Conservation (phyloP, 2,113 vertebrate species). For the Coptodon bakossiorum region DNA sequence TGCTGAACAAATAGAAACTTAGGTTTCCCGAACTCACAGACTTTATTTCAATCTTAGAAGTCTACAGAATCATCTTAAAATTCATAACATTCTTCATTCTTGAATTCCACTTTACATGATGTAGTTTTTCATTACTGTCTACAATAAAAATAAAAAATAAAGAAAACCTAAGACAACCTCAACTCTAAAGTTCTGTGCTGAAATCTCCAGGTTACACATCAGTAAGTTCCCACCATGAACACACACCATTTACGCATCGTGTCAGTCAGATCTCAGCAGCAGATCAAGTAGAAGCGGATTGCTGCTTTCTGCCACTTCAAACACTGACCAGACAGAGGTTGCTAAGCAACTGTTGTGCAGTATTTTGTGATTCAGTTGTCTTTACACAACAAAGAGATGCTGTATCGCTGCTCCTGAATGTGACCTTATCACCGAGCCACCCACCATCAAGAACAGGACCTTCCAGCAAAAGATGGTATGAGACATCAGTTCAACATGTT, state of each 20-base stretch:
- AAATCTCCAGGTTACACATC: background rate
- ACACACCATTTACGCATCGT: background rate
- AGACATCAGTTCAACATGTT: background rate
- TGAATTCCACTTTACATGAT: background rate
- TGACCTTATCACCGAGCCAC: background rate
- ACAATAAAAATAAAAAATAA: background rate
- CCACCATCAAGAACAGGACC: background rate
- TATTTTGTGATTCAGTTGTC: background rate
- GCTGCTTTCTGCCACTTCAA: background rate
- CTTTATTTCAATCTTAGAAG: background rate
- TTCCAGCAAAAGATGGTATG: background rate
- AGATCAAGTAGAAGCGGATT: background rate
- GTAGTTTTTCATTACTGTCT: background rate
- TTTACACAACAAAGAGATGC: background rate
- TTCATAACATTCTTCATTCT: background rate
- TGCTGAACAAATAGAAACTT: background rate
- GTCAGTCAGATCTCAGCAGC: background rate
- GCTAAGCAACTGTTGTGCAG: conserved; percentile 25
- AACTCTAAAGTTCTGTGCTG: background rate
- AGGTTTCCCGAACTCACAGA: background rate
- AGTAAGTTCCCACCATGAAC: background rate
- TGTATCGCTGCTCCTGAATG: background rate
- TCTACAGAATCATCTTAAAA: background rate
- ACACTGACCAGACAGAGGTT: conserved; percentile 7
- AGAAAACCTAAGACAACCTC: background rate